A percentile compares a stretch with the other conserved stretches of the same genome.
These are phyloP conservation scores for Monomorium pharaonis DNA, from an alignment of 1,140 invertebrate species.

Conservation along the genomic window DNA sequence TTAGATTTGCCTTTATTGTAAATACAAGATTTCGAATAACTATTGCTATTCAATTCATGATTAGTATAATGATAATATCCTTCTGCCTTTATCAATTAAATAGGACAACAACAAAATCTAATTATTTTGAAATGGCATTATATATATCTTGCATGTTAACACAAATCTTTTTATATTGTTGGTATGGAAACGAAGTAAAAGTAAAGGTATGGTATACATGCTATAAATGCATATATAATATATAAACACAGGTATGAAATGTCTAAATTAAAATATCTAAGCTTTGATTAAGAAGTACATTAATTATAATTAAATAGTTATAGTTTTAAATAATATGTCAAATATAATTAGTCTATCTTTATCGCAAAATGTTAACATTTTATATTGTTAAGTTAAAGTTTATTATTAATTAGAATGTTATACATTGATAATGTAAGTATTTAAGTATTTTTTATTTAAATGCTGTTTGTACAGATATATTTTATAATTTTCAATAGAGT, in stretches of 20 bases:
- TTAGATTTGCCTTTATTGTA: slow-evolving; percentile 43
- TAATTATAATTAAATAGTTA: too few relatives aligned
- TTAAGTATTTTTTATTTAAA: neutral
- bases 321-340: too few relatives aligned
- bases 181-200: slow-evolving; percentile 86
- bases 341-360: too few relatives aligned
- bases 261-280: too few relatives aligned
- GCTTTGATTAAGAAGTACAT: too few relatives aligned
- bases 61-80: slow-evolving; percentile 40
- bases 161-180: slow-evolving; percentile 85
- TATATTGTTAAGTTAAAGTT: neutral
- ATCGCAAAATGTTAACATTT: neutral
- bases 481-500: neutral
- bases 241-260: too few relatives aligned
- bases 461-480: neutral
- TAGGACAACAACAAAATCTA: slow-evolving; percentile 79
- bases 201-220: slow-evolving; percentile 13
- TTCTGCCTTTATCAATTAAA: slow-evolving; percentile 52
- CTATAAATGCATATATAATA: neutral
- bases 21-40: slow-evolving; percentile 51
- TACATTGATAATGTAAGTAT: neutral
- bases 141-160: slow-evolving; percentile 46
- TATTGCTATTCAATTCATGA: slow-evolving; percentile 52
- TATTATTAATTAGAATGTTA: neutral
- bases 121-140: slow-evolving; percentile 32